phyloP scores from a whole-genome alignment of 1,140 invertebrate genomes.

The Anastrepha ludens region DNA sequence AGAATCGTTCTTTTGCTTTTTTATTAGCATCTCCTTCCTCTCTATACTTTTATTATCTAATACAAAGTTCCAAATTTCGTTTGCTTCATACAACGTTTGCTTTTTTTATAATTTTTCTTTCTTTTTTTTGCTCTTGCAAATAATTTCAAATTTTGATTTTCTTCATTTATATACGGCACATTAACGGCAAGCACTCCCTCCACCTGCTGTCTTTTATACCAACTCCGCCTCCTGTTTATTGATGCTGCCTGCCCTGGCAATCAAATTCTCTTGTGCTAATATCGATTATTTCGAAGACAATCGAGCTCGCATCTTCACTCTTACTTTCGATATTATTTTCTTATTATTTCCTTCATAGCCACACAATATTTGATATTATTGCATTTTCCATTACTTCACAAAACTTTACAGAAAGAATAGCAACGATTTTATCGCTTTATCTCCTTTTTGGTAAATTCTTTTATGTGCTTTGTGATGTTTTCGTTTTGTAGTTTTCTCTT shows the following conservation, averaged over 20 bases:
- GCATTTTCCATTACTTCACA: neutral
- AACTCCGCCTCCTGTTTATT: neutral
- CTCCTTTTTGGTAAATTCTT: neutral
- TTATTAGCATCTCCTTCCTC: too few species aligned
- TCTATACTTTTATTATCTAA: too few species aligned
- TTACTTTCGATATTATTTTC: neutral
- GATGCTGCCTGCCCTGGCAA: neutral
- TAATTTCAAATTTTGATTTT: conserved; percentile 26
- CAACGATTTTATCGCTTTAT: neutral
- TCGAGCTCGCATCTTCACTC: neutral
- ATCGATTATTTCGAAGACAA: neutral
- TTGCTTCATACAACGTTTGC: too few species aligned
- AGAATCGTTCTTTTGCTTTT: too few species aligned
- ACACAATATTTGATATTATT: neutral
- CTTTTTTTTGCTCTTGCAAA: neutral
- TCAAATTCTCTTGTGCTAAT: neutral
- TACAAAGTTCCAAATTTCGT: too few species aligned
- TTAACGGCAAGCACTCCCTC: neutral
- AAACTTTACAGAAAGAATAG: neutral
- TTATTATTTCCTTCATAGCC: neutral
- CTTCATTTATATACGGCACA: conserved; percentile 9
- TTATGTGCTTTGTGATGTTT: neutral
- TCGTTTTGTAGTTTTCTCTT: neutral
- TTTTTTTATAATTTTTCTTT: too few species aligned
- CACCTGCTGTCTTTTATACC: neutral